Percentiles rank a stretch among this genome's conserved stretches.
Evolutionary conservation across 2,888 invertebrate species (phyloP).

Genomic region (Calephelis perditalis): DNA sequence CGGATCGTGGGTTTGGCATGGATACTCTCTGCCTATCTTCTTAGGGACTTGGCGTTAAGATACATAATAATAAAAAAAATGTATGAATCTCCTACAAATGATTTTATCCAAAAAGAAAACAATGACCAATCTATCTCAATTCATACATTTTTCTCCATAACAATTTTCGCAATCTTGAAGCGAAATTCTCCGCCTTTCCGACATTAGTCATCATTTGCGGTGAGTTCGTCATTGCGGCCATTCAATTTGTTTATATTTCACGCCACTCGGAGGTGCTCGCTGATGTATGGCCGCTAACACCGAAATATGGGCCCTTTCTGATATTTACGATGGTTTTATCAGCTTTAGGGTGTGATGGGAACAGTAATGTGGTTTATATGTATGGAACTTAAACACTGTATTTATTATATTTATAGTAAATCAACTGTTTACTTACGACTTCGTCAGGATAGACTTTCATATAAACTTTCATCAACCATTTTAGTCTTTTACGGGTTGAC

Average conservation of each 20-base stretch:
- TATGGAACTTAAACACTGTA: conserved; percentile 15
- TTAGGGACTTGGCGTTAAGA: too few relatives aligned
- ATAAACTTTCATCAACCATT: too few relatives aligned
- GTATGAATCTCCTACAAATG: too few relatives aligned
- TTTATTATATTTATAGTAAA: not conserved
- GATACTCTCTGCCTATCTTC: too few relatives aligned
- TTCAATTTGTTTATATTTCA: conserved; percentile 78
- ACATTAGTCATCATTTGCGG: conserved; percentile 72
- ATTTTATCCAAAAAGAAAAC: too few relatives aligned
- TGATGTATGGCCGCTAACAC: conserved; percentile 62
- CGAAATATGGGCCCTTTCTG: conserved; percentile 68
- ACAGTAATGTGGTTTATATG: conserved; percentile 55
- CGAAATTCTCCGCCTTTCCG: conserved; percentile 30
- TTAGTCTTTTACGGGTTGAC: too few relatives aligned
- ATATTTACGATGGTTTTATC: conserved; percentile 69
- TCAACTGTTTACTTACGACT: too few relatives aligned
- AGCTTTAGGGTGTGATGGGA: conserved; percentile 43
- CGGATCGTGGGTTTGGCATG: too few relatives aligned
- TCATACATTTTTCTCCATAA: not conserved
- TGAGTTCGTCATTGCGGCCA: conserved; percentile 63
- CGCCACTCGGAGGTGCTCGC: conserved; percentile 67
- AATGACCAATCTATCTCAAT: not conserved
- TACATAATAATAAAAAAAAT: too few relatives aligned
- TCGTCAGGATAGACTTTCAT: too few relatives aligned
- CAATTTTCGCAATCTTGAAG: conserved; percentile 27